Conservation (phyloP, 30 jellyfish, hydroid and myxozoan genomes). For the Nemopilema nomurai region DNA sequence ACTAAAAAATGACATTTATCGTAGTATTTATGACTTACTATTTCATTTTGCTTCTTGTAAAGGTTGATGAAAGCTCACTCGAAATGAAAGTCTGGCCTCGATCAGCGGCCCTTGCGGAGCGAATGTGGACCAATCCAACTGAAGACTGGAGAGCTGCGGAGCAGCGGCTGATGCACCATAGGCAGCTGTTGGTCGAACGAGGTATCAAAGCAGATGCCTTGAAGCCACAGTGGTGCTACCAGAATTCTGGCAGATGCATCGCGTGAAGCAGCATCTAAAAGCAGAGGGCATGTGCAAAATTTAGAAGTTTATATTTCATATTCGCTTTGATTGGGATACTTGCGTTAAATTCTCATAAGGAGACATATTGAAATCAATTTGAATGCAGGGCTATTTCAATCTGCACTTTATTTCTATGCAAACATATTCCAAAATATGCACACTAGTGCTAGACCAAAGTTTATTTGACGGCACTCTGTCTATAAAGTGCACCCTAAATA, state of each 20-base stretch:
- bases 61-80: slow-evolving; percentile 61
- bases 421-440: no score
- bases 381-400: no score
- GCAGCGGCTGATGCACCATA: slow-evolving; percentile 54
- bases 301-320: no score
- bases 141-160: slow-evolving; percentile 62
- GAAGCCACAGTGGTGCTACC: slow-evolving; percentile 68
- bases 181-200: slow-evolving; percentile 62
- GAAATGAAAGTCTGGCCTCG: slow-evolving; percentile 76
- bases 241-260: slow-evolving; percentile 49
- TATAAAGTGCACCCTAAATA: no score
- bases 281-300: not conserved
- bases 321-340: no score
- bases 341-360: no score
- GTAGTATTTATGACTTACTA: not conserved
- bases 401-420: no score
- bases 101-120: slow-evolving; percentile 72
- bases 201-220: slow-evolving; percentile 71
- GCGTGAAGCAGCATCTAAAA: not conserved
- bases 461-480: no score
- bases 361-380: no score
- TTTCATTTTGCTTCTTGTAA: no score
- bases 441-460: no score
- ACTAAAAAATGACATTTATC: no score
- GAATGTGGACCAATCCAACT: slow-evolving; percentile 63